Evolutionary conservation across 1,140 invertebrate species (phyloP), one percentile per base, ranked within the genome.

Genomic region (Hycleus cichorii): DNA sequence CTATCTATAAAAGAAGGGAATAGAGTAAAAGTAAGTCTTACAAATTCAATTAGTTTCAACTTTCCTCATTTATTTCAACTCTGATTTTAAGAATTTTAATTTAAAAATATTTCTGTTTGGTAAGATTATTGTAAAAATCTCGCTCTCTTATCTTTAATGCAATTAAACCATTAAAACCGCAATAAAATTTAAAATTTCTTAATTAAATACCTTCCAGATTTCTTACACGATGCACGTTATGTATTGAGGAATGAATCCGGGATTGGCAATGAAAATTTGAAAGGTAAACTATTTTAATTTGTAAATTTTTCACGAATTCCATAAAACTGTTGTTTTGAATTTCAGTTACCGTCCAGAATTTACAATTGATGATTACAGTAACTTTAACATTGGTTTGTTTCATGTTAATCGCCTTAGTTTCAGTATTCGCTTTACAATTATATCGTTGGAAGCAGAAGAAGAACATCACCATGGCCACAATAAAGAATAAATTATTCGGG

Each of bases 371-470:
- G 60, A 49, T 69, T 10, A 63, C 64, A 7, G 56, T 65, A 5
- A 64, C 64, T 7, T 43, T 71, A 7, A 62, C 58, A 25, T 57
- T 71, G 39, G 63, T 66, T 7, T 63, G 64, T 56, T 57, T 71
- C 7, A 62, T 69, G 57, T 42, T 71, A 7, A 8, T 69, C 2
- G 54, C 64, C 32, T 24, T 71, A 6, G 49, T 49, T 43, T n/a
- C 24, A 48, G 51, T 68, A 7, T 39, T 69, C 3, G 27, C 44
- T 38, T 57, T 71, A 26, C 66, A 67, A 62, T 46, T 67, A 7
- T 68, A 65, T 39, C 40, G 66, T 59, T 71, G 69, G 67, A 69
- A 68, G 54, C 59, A 62, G 3, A 68, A 69, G 42, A 67, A 71
- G 44, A 65, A 68, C 47, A 64, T 71, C 10, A 71, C 66, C 10